Evolutionary conservation across 2,797 vertebrate genomes (phyloP).

Genomic region (Meriones psammophilus): DNA sequence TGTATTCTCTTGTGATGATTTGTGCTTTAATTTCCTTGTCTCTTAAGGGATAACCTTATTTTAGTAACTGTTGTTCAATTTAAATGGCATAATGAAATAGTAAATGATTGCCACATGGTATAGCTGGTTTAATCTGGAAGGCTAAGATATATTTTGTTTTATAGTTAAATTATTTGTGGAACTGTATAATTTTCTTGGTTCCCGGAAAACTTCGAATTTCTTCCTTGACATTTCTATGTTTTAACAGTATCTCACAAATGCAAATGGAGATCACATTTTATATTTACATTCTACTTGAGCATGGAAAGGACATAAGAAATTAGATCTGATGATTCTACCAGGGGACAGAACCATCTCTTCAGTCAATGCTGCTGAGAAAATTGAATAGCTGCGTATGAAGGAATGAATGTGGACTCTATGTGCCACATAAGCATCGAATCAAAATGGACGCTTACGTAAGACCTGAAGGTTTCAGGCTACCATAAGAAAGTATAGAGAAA

Average conservation of each 20-base stretch:
- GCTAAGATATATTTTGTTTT: not conserved
- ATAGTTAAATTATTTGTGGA: conserved; percentile 17
- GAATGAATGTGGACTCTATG: not conserved
- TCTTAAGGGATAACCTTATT: conserved; percentile 47
- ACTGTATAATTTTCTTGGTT: not conserved
- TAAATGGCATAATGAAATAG: conserved; percentile 26
- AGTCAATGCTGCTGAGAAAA: not conserved
- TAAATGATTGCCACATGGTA: not conserved
- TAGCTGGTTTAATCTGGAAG: conserved; percentile 43
- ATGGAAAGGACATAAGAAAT: conserved; percentile 29
- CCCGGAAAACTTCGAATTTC: conserved; percentile 1
- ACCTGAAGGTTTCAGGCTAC: not conserved
- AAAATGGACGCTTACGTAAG: not conserved
- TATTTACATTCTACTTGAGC: conserved; percentile 24
- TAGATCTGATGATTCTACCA: not conserved
- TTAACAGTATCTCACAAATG: conserved; percentile 50
- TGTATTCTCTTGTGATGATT: not conserved
- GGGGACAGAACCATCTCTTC: not conserved
- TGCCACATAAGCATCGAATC: not conserved
- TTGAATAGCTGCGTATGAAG: not conserved
- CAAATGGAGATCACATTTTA: not conserved
- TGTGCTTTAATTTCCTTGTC: not conserved
- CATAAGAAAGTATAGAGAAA: not conserved
- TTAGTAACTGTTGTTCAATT: not conserved
- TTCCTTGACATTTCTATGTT: conserved; percentile 56